phyloP scores from a whole-genome alignment of 2,888 invertebrate genomes.

The Apeira syringaria region DNA sequence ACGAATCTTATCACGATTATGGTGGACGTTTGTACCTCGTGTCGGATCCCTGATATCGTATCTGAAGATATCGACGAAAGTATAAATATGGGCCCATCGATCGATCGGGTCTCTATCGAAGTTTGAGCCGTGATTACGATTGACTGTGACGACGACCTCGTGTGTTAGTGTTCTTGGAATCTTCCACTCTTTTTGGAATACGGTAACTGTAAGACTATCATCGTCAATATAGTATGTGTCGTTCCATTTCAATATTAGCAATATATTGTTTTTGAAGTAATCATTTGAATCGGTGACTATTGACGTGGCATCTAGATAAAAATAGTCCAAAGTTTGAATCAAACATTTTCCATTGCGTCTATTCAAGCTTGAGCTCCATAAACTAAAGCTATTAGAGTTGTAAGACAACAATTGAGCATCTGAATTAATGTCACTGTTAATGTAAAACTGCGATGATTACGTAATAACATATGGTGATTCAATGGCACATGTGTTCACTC shows the following conservation, averaged over 20 bases:
- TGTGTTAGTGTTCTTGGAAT: constrained; percentile 43
- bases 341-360: constrained; percentile 8
- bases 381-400: not conserved
- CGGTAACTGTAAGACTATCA: constrained; percentile 21
- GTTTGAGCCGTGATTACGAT: constrained; percentile 70
- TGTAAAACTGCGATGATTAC: constrained; percentile 55
- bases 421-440: constrained; percentile 48
- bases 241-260: not conserved
- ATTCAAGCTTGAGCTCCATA: not conserved
- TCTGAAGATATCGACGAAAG: constrained; percentile 79
- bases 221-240: constrained; percentile 12
- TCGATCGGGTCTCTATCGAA: constrained; percentile 81
- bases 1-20: constrained; percentile 78
- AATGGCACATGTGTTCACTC: constrained; percentile 65
- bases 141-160: constrained; percentile 49
- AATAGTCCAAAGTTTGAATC: not conserved
- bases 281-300: not conserved
- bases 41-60: constrained; percentile 76
- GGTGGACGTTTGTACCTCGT: constrained; percentile 76
- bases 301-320: constrained; percentile 17
- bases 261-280: not conserved
- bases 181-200: constrained; percentile 27
- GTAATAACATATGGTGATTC: constrained; percentile 70
- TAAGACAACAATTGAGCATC: constrained; percentile 33
- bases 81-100: constrained; percentile 83